Evolutionary conservation across 2,113 vertebrate genomes (phyloP).

Genomic region (Sylvia atricapilla): DNA sequence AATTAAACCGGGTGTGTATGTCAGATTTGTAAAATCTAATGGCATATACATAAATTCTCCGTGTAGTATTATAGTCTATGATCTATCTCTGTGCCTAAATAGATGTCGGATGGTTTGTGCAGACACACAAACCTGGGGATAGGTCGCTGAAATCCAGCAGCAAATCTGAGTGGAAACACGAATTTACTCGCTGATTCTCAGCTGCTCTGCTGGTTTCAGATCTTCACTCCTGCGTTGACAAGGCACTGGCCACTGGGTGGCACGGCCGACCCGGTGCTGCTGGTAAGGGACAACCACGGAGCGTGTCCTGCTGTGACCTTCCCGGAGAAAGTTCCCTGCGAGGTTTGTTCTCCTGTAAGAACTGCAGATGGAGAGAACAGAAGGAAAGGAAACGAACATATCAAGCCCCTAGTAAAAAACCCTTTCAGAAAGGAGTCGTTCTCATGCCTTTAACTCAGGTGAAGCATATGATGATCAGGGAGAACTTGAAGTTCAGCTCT

Average conservation of each 20-base stretch:
- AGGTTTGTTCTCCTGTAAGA: neutral
- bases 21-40: neutral
- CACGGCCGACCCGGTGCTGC: neutral
- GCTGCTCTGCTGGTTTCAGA: neutral
- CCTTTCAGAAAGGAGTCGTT: neutral
- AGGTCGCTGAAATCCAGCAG: neutral
- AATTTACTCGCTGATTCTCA: neutral
- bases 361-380: neutral
- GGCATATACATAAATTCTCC: neutral
- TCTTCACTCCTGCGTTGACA: neutral
- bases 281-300: neutral
- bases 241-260: constrained; percentile 29
- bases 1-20: neutral
- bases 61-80: neutral
- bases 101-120: neutral
- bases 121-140: neutral
- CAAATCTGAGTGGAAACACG: neutral
- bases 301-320: neutral
- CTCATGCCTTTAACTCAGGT: constrained; percentile 50
- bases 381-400: neutral
- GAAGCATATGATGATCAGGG: constrained; percentile 33
- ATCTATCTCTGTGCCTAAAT: neutral
- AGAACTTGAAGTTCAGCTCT: neutral
- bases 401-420: neutral
- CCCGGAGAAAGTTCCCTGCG: neutral